Conservation (phyloP, 2,113 vertebrate genomes). For the Falco punctatus region DNA sequence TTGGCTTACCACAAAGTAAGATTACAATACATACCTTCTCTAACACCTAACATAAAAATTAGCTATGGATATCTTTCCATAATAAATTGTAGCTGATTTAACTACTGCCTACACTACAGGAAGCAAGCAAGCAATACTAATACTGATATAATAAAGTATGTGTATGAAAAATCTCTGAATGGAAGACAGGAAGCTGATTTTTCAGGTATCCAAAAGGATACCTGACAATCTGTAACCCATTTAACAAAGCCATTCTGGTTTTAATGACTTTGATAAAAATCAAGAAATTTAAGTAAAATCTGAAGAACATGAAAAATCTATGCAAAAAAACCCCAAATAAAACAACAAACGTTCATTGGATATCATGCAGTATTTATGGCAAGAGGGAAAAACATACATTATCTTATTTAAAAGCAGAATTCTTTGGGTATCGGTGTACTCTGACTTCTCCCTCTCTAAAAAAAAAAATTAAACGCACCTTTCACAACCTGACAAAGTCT, state of each 20-base stretch:
- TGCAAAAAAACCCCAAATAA: not conserved
- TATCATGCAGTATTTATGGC: not conserved
- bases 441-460: not conserved
- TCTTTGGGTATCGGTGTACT: not conserved
- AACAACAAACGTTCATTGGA: not conserved
- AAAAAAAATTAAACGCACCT: not conserved
- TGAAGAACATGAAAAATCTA: not conserved
- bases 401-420: not conserved
- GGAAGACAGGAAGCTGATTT: not conserved
- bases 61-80: not conserved
- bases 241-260: not conserved
- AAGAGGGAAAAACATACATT: not conserved
- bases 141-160: not conserved
- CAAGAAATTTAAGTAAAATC: not conserved
- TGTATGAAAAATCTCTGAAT: not conserved
- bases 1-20: not conserved
- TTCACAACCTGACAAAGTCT: not conserved
- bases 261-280: not conserved
- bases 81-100: not conserved
- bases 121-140: not conserved
- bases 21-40: not conserved
- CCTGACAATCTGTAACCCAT: not conserved
- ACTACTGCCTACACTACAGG: not conserved
- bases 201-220: not conserved
- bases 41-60: not conserved